Conservation (phyloP, 2,888 invertebrate species). For the Apantesis nais region DNA sequence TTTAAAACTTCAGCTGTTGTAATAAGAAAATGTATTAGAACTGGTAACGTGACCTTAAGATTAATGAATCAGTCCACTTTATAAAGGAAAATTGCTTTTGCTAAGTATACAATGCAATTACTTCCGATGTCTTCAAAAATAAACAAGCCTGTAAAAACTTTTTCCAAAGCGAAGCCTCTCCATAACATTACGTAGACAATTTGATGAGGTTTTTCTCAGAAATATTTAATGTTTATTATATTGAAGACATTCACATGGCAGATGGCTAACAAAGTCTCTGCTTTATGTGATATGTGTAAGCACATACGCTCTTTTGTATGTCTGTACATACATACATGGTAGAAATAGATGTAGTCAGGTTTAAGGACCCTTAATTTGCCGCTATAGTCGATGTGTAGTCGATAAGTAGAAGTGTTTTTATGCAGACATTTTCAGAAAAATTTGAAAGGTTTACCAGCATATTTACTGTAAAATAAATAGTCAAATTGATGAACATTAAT, state of each 20-base stretch:
- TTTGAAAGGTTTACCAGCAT: too few species aligned
- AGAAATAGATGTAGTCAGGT: neutral
- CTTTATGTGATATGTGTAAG: neutral
- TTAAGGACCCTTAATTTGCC: neutral
- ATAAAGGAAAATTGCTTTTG: constrained; percentile 1
- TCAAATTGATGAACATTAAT: too few species aligned
- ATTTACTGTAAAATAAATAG: too few species aligned
- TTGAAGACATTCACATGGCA: constrained; percentile 1
- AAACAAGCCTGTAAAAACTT: constrained; percentile 14
- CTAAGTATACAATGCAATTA: neutral
- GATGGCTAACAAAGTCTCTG: neutral
- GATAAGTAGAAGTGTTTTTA: neutral
- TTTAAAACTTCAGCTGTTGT: neutral
- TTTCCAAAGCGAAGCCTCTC: neutral
- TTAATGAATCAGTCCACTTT: neutral
- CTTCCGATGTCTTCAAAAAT: constrained; percentile 1
- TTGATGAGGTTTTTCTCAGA: constrained; percentile 1
- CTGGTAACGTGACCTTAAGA: neutral
- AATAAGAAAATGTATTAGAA: neutral
- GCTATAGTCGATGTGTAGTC: too few species aligned
- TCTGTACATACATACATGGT: neutral
- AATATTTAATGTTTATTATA: constrained; percentile 14
- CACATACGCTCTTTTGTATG: neutral
- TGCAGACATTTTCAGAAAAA: neutral
- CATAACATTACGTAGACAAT: constrained; percentile 8